phyloP scores from a whole-genome alignment of 2,888 invertebrate genomes.

The Cantharis lateralis region DNA sequence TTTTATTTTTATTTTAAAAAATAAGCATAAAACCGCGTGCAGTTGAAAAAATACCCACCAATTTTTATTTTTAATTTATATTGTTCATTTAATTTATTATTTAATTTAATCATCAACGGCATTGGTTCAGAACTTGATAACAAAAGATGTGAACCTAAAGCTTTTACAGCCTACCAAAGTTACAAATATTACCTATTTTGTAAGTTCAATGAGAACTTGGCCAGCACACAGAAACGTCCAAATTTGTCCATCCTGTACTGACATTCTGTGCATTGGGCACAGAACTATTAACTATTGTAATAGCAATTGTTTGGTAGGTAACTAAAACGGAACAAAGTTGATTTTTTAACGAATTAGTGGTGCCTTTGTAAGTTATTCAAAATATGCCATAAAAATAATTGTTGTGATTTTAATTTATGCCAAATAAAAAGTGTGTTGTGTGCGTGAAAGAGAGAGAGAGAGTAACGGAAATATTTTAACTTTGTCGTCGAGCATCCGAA shows the following conservation, averaged over 20 bases:
- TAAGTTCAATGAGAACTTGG: neutral
- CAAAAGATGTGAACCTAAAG: neutral
- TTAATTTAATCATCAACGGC: too few species aligned
- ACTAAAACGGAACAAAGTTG: neutral
- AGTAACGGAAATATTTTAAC: neutral
- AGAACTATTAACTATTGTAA: neutral
- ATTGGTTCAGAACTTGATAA: neutral
- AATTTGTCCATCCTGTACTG: neutral
- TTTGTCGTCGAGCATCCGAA: neutral
- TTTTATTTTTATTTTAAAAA: too few species aligned
- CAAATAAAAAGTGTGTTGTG: constrained; percentile 12
- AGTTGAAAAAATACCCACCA: too few species aligned
- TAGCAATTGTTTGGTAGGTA: neutral
- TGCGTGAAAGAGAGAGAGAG: neutral
- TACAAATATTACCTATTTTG: neutral
- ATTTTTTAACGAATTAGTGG: neutral
- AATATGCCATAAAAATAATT: constrained; percentile 21
- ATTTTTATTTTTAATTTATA: too few species aligned
- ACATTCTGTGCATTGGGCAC: neutral
- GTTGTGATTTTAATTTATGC: constrained; percentile 24
- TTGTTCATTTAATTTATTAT: too few species aligned
- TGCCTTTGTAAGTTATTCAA: neutral
- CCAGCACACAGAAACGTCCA: neutral
- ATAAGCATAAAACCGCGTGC: too few species aligned
- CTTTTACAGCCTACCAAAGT: too few species aligned